phyloP scores from a whole-genome alignment of 92 coral and sea anemone species.

The Phymanthus crucifer region DNA sequence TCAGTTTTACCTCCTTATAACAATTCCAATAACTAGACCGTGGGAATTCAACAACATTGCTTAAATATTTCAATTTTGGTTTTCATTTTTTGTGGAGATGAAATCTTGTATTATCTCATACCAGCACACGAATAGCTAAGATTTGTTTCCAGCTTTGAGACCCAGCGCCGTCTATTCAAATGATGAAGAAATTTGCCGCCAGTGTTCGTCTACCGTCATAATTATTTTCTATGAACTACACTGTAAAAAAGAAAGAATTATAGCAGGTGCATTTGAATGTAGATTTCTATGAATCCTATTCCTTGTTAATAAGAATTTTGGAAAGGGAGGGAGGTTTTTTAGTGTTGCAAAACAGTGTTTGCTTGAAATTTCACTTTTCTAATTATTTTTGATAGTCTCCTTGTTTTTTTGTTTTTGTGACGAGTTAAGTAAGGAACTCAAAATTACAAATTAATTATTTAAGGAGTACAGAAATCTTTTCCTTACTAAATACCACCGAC shows the following conservation, averaged over 20 bases:
- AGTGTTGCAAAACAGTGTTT: too few relatives aligned
- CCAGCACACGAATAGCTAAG: background rate
- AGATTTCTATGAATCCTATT: background rate
- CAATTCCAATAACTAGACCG: background rate
- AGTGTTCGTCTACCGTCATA: background rate
- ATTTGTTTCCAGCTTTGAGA: background rate
- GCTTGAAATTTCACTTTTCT: too few relatives aligned
- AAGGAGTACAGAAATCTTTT: background rate
- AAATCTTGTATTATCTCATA: background rate
- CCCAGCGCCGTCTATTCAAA: background rate
- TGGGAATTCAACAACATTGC: conserved; percentile 8
- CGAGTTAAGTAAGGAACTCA: background rate
- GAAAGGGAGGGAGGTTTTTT: too few relatives aligned
- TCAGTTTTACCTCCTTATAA: background rate
- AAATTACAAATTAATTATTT: background rate
- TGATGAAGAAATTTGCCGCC: background rate
- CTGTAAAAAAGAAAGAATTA: background rate
- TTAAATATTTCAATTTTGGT: background rate
- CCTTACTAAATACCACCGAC: background rate
- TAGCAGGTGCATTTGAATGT: too few relatives aligned
- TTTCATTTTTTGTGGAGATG: background rate
- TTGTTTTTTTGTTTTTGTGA: too few relatives aligned
- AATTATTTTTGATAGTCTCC: too few relatives aligned
- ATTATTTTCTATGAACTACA: background rate
- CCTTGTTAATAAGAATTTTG: background rate